phyloP scores from a whole-genome alignment of 2,888 invertebrate genomes.

The Diaphora mendica region DNA sequence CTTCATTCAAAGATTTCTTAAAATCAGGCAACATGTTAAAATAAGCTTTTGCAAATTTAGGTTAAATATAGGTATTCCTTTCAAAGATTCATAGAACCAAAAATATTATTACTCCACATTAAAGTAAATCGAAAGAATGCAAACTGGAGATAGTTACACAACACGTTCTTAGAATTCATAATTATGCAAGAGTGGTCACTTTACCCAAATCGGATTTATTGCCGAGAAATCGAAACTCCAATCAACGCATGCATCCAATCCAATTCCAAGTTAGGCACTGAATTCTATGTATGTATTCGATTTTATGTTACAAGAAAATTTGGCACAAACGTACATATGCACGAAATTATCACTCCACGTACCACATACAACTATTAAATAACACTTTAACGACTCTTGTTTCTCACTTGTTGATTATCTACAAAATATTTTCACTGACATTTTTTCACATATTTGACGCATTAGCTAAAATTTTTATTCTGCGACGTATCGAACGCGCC shows the following conservation, averaged over 20 bases:
- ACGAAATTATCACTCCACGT: not conserved
- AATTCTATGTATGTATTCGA: not conserved
- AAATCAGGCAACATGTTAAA: too few relatives aligned
- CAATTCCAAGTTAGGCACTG: not conserved
- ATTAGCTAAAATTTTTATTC: not conserved
- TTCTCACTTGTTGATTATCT: not conserved
- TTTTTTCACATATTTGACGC: not conserved
- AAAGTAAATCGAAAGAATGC: not conserved
- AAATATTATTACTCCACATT: not conserved
- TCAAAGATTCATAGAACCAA: not conserved
- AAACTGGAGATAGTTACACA: not conserved
- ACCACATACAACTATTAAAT: not conserved
- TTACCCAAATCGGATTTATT: not conserved
- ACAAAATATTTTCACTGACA: not conserved
- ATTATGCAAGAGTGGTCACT: not conserved
- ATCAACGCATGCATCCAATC: not conserved
- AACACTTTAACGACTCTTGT: not conserved
- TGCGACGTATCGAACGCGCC: constrained; percentile 24
- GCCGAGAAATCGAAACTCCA: not conserved
- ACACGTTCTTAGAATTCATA: not conserved
- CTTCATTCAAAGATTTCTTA: too few relatives aligned
- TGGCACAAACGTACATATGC: not conserved
- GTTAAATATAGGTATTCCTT: not conserved
- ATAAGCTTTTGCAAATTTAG: not conserved
- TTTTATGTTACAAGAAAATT: not conserved